Evolutionary conservation across 2,113 vertebrate species (phyloP).

Genomic region (Philantomba maxwellii): DNA sequence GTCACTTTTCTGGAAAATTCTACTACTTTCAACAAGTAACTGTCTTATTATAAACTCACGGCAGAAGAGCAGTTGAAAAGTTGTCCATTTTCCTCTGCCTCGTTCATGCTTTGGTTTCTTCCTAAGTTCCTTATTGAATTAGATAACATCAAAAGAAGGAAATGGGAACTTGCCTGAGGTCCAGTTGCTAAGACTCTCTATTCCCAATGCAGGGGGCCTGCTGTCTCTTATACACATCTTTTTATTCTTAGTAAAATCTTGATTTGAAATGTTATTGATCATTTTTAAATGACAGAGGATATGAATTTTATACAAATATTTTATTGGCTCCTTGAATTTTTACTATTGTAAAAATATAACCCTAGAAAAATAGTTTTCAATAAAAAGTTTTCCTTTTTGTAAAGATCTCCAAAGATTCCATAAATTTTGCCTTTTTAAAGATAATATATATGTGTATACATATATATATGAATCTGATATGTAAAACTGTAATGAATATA

Average conservation of each 20-base stretch:
- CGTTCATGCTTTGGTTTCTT: background rate
- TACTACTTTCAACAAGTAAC: background rate
- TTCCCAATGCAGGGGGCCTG: background rate
- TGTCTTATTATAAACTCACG: background rate
- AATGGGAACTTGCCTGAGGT: background rate
- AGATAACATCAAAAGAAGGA: background rate
- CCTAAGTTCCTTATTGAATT: background rate
- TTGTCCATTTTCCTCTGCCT: background rate
- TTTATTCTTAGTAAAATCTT: constrained; percentile 28
- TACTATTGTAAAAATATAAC: background rate
- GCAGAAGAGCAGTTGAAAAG: background rate
- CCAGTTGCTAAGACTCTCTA: background rate
- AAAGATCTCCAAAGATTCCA: background rate
- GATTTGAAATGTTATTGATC: constrained; percentile 5
- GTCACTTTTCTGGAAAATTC: background rate
- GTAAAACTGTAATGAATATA: background rate
- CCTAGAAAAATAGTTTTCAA: constrained; percentile 26
- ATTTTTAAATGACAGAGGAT: constrained; percentile 11
- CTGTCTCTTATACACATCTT: too few species aligned
- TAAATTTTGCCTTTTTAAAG: background rate
- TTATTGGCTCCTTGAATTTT: background rate
- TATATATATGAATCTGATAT: background rate
- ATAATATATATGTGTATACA: background rate
- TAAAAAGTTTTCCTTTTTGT: constrained; percentile 7
- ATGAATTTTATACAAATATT: constrained; percentile 8